A percentile compares a stretch with the other conserved stretches of the same genome.
These are phyloP conservation scores for Vidua macroura DNA, from an alignment of 2,113 vertebrate genomes.

Conservation along the genomic window DNA sequence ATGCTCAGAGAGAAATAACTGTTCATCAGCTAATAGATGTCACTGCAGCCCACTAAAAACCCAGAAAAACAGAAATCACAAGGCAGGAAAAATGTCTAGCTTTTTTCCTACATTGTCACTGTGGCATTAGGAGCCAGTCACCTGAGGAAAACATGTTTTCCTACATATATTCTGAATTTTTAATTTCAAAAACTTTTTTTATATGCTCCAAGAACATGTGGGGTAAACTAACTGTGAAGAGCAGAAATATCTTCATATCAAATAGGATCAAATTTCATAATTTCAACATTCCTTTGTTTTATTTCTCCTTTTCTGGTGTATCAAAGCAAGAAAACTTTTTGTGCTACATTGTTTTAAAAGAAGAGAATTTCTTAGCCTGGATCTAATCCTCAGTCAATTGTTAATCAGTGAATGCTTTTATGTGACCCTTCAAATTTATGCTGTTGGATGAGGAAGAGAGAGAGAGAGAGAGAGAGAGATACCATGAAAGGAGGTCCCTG, in stretches of 20 bases:
- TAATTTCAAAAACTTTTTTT: neutral
- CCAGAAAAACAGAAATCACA: neutral
- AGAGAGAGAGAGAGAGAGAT: neutral
- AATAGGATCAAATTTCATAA: neutral
- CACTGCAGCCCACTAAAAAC: neutral
- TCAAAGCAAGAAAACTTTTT: neutral
- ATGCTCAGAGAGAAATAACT: neutral
- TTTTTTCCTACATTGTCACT: neutral
- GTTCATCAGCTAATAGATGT: neutral
- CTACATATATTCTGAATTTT: neutral
- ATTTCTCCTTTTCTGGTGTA: neutral
- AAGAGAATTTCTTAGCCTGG: neutral
- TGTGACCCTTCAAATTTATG: neutral
- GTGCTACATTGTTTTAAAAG: neutral
- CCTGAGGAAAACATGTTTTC: neutral
- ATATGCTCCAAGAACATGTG: neutral
- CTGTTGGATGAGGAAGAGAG: neutral
- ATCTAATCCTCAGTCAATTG: neutral
- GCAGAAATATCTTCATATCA: neutral
- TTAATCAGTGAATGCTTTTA: neutral
- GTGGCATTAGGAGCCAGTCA: neutral
- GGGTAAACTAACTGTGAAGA: neutral
- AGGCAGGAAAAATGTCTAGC: neutral
- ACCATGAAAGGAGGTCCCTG: neutral
- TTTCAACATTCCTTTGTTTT: neutral